Evolutionary conservation across 2,797 vertebrate species (phyloP).

Genomic region (Dermochelys coriacea): DNA sequence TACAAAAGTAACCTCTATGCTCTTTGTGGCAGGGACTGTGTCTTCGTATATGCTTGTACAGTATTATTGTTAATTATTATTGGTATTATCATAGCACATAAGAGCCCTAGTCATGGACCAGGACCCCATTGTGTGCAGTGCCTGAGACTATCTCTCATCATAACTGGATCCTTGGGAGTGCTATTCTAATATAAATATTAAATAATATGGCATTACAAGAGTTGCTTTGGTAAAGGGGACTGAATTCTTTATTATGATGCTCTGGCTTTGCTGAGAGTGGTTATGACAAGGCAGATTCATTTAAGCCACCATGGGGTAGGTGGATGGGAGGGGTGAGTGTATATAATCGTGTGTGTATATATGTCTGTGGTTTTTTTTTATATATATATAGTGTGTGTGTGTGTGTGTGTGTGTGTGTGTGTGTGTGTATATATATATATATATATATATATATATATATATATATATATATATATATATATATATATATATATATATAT

Average conservation of each 20-base stretch:
- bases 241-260: neutral
- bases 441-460: too few relatives aligned
- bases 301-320: neutral
- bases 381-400: too few relatives aligned
- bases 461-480: too few relatives aligned
- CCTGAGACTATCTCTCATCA: neutral
- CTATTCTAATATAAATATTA: neutral
- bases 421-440: too few relatives aligned
- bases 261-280: neutral
- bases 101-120: neutral
- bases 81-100: neutral
- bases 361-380: too few relatives aligned
- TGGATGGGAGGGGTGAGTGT: too few relatives aligned
- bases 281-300: neutral
- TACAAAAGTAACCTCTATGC: accelerated
- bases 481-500: too few relatives aligned
- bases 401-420: too few relatives aligned
- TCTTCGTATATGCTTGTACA: accelerated
- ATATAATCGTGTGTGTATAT: neutral
- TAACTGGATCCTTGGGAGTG: neutral
- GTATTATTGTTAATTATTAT: too few relatives aligned
- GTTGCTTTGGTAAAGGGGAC: neutral
- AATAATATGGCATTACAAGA: conserved; percentile 8
- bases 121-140: neutral
- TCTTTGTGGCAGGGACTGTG: neutral